Evolutionary conservation across 2,888 invertebrate species (phyloP).

Genomic region (Syritta pipiens): DNA sequence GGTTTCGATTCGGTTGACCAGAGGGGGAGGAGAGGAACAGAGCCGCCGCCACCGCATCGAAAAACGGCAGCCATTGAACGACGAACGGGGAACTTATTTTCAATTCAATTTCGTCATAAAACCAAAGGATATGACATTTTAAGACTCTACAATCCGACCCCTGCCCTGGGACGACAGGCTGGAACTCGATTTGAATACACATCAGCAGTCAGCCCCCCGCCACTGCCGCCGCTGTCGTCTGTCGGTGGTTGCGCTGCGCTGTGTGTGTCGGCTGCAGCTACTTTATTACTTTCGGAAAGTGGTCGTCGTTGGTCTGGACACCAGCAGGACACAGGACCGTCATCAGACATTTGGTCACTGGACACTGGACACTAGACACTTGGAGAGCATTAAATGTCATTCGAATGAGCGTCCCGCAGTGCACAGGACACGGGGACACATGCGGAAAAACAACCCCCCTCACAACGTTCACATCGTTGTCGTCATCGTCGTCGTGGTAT

Average conservation of each 20-base stretch:
- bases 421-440: constrained; percentile 8
- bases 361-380: constrained; percentile 23
- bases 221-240: constrained; percentile 3
- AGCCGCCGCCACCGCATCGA: not conserved
- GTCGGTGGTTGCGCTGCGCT: not conserved
- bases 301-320: constrained; percentile 54
- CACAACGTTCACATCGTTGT: no score
- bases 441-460: constrained; percentile 12
- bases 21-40: not conserved
- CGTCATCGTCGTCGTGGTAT: no score
- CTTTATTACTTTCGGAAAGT: constrained; percentile 69
- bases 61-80: not conserved
- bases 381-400: constrained; percentile 68
- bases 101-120: constrained; percentile 69
- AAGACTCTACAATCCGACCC: constrained; percentile 48
- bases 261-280: constrained; percentile 54
- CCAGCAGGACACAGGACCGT: constrained; percentile 45
- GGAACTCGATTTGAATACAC: constrained; percentile 56
- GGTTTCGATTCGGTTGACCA: not conserved
- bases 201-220: constrained; percentile 25
- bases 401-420: constrained; percentile 52
- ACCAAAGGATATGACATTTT: constrained; percentile 69
- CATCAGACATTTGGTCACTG: constrained; percentile 66
- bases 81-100: constrained; percentile 56
- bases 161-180: not conserved